Percentiles rank a stretch among this genome's conserved stretches.
These are phyloP conservation scores for Caretta caretta DNA, from an alignment of 2,113 vertebrate genomes.

Conservation along the genomic window DNA sequence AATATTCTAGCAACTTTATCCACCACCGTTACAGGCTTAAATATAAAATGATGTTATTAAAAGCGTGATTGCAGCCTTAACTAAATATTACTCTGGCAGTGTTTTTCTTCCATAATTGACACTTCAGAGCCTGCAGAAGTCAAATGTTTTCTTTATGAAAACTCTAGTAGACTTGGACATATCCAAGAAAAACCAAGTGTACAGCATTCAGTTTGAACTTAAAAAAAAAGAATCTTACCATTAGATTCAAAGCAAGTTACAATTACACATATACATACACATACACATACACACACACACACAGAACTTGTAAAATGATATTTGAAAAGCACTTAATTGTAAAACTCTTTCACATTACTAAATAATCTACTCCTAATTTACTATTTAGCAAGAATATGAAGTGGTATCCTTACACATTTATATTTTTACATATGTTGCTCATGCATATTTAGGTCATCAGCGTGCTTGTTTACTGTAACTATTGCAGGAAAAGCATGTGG, in stretches of 20 bases:
- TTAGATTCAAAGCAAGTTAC: not conserved
- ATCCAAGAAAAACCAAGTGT: not conserved
- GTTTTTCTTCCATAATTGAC: not conserved
- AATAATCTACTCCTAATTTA: no score
- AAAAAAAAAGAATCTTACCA: not conserved
- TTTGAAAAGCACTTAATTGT: not conserved
- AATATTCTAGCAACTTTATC: not conserved
- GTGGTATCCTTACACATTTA: not conserved
- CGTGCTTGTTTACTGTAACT: rapidly evolving
- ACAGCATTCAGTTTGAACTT: not conserved
- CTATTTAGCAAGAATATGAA: not conserved
- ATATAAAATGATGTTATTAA: constrained; percentile 12
- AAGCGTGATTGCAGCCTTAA: not conserved
- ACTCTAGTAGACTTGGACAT: not conserved
- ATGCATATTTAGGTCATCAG: not conserved
- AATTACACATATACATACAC: no score
- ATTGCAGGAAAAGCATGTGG: not conserved
- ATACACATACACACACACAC: not conserved
- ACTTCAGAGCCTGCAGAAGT: not conserved
- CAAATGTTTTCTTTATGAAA: not conserved
- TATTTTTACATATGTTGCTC: not conserved
- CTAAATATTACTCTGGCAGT: not conserved
- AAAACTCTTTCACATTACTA: not conserved
- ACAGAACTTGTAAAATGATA: not conserved
- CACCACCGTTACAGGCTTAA: not conserved